These are phyloP conservation scores for Blastobasis lacticolella DNA, from an alignment of 2,888 invertebrate genomes.

Conservation along the genomic window DNA sequence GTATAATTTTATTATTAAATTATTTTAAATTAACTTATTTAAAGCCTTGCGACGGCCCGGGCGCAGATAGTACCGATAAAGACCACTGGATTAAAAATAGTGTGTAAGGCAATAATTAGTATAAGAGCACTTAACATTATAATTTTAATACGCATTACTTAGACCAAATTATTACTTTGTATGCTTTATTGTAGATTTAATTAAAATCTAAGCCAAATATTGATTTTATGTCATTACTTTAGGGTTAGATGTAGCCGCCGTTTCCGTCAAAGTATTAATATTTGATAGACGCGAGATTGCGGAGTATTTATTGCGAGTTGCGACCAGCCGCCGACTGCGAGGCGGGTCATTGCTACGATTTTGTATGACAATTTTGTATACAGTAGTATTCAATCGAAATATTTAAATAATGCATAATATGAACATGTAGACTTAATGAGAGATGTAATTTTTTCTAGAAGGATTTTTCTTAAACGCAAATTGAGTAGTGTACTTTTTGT, in stretches of 20 bases:
- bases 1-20: background rate
- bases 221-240: slow-evolving; percentile 63
- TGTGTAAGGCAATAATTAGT: slow-evolving; percentile 68
- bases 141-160: slow-evolving; percentile 65
- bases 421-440: slow-evolving; percentile 47
- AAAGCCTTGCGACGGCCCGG: slow-evolving; percentile 2
- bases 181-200: slow-evolving; percentile 70
- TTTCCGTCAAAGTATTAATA: slow-evolving; percentile 66
- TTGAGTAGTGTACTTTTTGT: slow-evolving; percentile 65
- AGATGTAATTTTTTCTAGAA: slow-evolving; percentile 66
- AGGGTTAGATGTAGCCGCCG: slow-evolving; percentile 51
- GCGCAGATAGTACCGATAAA: slow-evolving; percentile 16
- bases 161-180: slow-evolving; percentile 73
- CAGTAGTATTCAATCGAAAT: slow-evolving; percentile 42
- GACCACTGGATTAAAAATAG: slow-evolving; percentile 59
- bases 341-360: slow-evolving; percentile 24
- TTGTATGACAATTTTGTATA: slow-evolving; percentile 37
- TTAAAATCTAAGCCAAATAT: slow-evolving; percentile 74
- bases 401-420: slow-evolving; percentile 59
- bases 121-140: slow-evolving; percentile 66
- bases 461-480: slow-evolving; percentile 56
- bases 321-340: background rate
- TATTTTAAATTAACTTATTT: background rate
- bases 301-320: slow-evolving; percentile 51
- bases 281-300: slow-evolving; percentile 43